Conservation (phyloP, 1,140 invertebrate species). For the Pseudomyrmex gracilis region DNA sequence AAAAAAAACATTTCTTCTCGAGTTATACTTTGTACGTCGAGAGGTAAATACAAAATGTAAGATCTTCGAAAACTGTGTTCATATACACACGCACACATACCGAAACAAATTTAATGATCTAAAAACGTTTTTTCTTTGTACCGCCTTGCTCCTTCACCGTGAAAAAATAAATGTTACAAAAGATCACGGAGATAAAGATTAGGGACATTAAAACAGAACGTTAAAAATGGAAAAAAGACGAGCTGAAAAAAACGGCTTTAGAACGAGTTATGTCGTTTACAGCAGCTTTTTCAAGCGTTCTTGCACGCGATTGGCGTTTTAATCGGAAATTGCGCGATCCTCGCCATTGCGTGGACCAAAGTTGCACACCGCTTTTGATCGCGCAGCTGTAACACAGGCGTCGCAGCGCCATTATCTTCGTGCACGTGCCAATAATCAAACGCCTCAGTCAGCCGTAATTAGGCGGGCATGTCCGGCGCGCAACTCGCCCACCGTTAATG, state of each 20-base stretch:
- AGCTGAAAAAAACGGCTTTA: not conserved
- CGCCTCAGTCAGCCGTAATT: slow-evolving; percentile 68
- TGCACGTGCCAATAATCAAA: slow-evolving; percentile 58
- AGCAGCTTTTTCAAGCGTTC: not conserved
- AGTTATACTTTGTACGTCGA: no score
- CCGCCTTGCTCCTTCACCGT: not conserved
- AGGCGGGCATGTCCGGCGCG: slow-evolving; percentile 52
- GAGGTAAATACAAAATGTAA: no score
- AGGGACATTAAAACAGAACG: not conserved
- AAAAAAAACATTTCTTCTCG: no score
- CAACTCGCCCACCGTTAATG: slow-evolving; percentile 45
- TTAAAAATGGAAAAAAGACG: not conserved
- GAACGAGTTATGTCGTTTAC: not conserved
- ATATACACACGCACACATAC: no score
- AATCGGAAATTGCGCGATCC: not conserved
- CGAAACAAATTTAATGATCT: slow-evolving; percentile 30
- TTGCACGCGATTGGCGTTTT: not conserved
- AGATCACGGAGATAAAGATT: not conserved
- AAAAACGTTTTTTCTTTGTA: slow-evolving; percentile 36
- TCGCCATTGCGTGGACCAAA: not conserved
- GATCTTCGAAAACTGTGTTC: no score
- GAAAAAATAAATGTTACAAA: not conserved
- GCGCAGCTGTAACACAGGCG: not conserved
- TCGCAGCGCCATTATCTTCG: slow-evolving; percentile 33
- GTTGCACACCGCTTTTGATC: slow-evolving; percentile 15